Percentiles rank a stretch among this genome's conserved stretches.
Conservation (phyloP, 2,113 vertebrate species). For the human region DNA sequence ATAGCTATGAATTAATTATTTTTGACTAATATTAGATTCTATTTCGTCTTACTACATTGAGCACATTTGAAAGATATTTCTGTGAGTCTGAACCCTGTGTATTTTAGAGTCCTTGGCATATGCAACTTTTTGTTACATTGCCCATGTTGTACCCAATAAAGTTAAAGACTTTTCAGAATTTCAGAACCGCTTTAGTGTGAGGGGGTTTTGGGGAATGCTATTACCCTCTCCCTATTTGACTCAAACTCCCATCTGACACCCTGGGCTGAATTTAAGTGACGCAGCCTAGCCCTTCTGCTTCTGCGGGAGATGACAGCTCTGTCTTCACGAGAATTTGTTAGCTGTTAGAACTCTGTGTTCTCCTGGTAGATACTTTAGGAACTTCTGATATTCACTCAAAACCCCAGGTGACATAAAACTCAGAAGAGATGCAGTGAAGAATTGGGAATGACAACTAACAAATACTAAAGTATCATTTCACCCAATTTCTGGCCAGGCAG, state of each 20-base stretch:
- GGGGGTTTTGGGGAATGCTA: not conserved
- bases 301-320: not conserved
- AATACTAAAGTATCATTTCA: not conserved
- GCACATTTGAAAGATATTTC: not conserved
- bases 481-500: not conserved
- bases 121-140: not conserved
- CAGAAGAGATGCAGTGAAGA: not conserved
- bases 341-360: constrained; percentile 69
- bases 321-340: constrained; percentile 49
- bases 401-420: not conserved
- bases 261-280: constrained; percentile 60
- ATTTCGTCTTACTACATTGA: constrained; percentile 1
- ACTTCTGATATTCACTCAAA: constrained; percentile 54
- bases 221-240: constrained; percentile 46
- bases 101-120: not conserved
- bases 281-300: not conserved
- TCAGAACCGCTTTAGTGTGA: constrained; percentile 44
- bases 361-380: constrained; percentile 58
- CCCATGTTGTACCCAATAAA: not conserved
- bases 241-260: constrained; percentile 54
- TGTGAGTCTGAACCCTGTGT: not conserved
- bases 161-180: constrained; percentile 46
- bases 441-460: not conserved
- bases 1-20: not conserved
- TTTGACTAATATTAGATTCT: not conserved